Evolutionary conservation across 2,888 invertebrate species (phyloP).

Genomic region (Temnothorax rugatulus): DNA sequence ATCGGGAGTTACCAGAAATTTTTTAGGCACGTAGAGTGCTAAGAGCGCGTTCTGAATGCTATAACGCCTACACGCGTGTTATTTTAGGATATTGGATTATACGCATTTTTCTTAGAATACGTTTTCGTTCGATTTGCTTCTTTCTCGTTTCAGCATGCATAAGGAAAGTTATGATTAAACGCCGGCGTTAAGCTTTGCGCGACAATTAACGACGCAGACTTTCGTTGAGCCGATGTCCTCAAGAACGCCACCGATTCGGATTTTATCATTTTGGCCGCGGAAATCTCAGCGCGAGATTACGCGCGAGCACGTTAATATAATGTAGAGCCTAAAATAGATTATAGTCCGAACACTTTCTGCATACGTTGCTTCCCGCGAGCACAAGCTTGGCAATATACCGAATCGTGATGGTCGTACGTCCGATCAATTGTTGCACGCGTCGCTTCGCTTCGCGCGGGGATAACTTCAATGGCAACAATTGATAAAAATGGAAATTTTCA

Average conservation of each 20-base stretch:
- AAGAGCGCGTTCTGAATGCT: conserved; percentile 14
- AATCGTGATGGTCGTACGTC: background rate
- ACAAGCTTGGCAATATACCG: background rate
- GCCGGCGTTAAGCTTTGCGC: conserved; percentile 23
- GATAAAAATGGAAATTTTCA: background rate
- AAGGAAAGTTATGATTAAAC: conserved; percentile 29
- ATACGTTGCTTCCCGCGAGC: background rate
- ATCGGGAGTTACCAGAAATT: conserved; percentile 2
- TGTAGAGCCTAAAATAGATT: no score
- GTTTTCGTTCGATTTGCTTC: conserved; percentile 42
- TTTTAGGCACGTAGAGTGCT: conserved; percentile 10
- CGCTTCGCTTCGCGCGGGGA: conserved; percentile 12
- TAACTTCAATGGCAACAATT: conserved; percentile 9
- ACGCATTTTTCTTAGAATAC: conserved; percentile 39
- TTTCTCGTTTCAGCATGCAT: conserved; percentile 17
- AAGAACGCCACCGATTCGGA: background rate
- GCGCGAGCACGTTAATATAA: no score
- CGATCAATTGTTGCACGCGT: conserved; percentile 9
- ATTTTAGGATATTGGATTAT: conserved; percentile 53
- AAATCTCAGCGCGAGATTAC: no score
- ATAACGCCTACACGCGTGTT: background rate
- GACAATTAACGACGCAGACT: background rate
- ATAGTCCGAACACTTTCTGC: no score
- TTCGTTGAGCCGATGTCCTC: background rate
- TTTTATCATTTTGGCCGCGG: conserved; percentile 1